Conservation (phyloP, 2,113 vertebrate species). For the Spheniscus mendiculus region DNA sequence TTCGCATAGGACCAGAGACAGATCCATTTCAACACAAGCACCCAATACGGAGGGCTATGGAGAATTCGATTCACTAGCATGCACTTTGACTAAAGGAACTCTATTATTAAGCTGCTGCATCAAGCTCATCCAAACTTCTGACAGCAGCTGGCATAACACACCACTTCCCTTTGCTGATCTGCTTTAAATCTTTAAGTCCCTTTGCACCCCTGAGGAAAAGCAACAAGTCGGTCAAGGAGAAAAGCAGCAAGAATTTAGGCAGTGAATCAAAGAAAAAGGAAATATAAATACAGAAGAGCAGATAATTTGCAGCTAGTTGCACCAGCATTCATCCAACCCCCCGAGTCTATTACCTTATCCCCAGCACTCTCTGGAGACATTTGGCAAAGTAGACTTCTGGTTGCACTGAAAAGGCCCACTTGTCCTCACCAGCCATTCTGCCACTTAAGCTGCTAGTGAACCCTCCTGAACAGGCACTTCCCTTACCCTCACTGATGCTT, state of each 20-base stretch:
- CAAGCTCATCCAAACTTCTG: not conserved
- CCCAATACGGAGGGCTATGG: fast-evolving
- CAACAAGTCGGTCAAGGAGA: not conserved
- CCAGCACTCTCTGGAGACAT: not conserved
- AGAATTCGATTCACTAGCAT: not conserved
- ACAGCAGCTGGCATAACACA: not conserved
- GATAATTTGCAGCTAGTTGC: not conserved
- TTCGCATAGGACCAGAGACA: not conserved
- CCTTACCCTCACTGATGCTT: not conserved
- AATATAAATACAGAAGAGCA: conserved; percentile 6
- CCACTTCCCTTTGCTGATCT: not conserved
- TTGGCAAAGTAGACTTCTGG: not conserved
- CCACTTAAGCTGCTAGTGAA: not conserved
- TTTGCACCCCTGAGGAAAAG: not conserved
- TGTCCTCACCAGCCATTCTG: not conserved
- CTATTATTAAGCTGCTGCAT: not conserved
- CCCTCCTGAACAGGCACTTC: not conserved
- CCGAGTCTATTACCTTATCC: not conserved
- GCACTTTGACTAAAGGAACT: not conserved
- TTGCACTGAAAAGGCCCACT: not conserved
- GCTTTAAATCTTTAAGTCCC: not conserved
- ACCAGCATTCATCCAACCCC: not conserved
- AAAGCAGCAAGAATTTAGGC: conserved; percentile 32
- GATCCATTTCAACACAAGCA: not conserved
- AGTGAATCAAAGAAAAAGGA: conserved; percentile 33